Base-by-base conservation (phyloP, 2,113 vertebrate species). In the Furnarius figulus region DNA sequence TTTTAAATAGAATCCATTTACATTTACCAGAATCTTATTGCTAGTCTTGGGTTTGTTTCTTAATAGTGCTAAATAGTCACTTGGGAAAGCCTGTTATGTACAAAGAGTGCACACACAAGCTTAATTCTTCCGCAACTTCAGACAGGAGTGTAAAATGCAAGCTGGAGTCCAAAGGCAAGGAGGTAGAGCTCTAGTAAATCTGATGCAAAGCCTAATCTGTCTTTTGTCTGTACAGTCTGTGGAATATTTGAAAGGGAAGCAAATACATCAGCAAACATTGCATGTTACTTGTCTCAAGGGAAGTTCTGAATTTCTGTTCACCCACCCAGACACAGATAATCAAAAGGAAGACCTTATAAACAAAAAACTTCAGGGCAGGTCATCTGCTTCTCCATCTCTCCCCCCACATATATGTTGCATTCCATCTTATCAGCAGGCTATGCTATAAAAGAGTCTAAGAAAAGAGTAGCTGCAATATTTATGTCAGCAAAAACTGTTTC, bases 101-200 rank as follows among this genome's bases (percentile, higher is more conserved):
- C 59, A 84, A 85, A 80, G 42, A 90, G 67, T 67, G 59, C 79
- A 88, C 67, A 92, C n/a, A 78, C 44, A 86, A 83, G 63, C 65
- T 93, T 91, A 88, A 89, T 88, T 96, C 93, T 91, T 87, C 63
- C 86, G 81, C 50, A 94, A n/a, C 93, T 96, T 96, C 82, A 88
- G 85, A 78, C 39, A 92, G 68, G 77, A 89, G 94, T 56, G 85
- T 37, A 92, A 90, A 96, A 96, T 37, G 50, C 91, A 94, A 93
- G 71, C 82, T 91, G 90, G 71, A 96, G 67, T 90, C 87, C 78
- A 91, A 90, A 95, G 42, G 80, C 85, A 90, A 90, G 78, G 63
- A 85, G 49, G 75, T 27, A 94, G 87, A 93, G 78, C 85, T 77
- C 67, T 39, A 74, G 42, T 49, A 93, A 95, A 95, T 90, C 85